phyloP scores from a whole-genome alignment of 1,140 invertebrate species.

The Drosophila tropicalis region DNA sequence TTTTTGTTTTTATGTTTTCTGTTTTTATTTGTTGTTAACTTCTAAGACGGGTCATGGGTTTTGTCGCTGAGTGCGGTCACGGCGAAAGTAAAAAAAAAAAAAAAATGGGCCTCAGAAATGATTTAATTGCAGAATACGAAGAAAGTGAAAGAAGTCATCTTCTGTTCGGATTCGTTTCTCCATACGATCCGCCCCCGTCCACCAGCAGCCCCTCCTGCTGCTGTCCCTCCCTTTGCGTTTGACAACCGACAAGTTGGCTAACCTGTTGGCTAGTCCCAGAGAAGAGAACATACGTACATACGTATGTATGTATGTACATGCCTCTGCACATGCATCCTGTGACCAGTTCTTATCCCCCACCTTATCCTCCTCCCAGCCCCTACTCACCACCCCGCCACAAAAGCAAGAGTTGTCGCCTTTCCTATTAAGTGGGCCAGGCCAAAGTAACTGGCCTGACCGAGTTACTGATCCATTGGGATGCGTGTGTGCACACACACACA shows the following conservation, averaged over 20 bases:
- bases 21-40: constrained; percentile 27
- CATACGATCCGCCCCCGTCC: too few species aligned
- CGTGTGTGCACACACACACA: neutral
- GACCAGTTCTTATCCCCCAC: constrained; percentile 31
- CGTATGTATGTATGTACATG: too few species aligned
- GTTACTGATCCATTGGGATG: constrained; percentile 30
- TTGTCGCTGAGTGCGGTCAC: constrained; percentile 7
- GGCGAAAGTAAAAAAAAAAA: constrained; percentile 21
- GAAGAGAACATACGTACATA: neutral
- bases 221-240: neutral
- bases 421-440: constrained; percentile 33
- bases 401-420: constrained; percentile 11
- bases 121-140: constrained; percentile 51
- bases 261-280: constrained; percentile 32
- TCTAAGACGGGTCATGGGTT: neutral
- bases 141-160: constrained; percentile 46
- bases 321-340: neutral
- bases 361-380: too few species aligned
- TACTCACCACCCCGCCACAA: neutral
- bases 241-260: constrained; percentile 22
- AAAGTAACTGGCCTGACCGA: constrained; percentile 34
- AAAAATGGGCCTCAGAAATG: constrained; percentile 11
- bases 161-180: constrained; percentile 8
- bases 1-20: constrained; percentile 36
- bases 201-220: too few species aligned